phyloP scores from a whole-genome alignment of 1,140 invertebrate species.

The Triops longicaudatus region DNA sequence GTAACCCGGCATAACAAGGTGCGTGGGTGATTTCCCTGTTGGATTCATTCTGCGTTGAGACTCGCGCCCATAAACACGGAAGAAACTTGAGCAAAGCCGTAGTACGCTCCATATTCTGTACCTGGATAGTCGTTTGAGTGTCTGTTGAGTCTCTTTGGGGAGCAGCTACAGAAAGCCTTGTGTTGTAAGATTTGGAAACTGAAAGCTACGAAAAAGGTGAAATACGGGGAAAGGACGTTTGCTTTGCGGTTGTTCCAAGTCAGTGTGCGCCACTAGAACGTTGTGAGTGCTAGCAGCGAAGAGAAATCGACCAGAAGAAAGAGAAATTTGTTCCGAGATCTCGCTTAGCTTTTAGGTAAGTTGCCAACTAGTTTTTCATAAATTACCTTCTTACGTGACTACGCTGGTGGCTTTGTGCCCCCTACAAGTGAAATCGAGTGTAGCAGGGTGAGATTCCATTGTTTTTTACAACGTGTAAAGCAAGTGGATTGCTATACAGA shows the following conservation, averaged over 20 bases:
- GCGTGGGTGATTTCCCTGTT: conserved; percentile 10
- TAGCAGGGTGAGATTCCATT: too few relatives aligned
- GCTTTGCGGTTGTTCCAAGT: background rate
- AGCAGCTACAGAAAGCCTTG: background rate
- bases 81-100: background rate
- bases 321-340: background rate
- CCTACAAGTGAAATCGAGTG: too few relatives aligned
- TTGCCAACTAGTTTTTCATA: background rate
- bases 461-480: too few relatives aligned
- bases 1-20: background rate
- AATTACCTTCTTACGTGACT: background rate
- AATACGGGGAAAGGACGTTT: background rate
- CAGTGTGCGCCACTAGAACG: background rate
- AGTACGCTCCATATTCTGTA: background rate
- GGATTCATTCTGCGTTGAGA: background rate
- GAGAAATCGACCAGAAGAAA: background rate
- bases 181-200: background rate
- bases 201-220: background rate
- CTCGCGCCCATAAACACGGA: conserved; percentile 1
- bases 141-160: too few relatives aligned
- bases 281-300: background rate
- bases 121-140: background rate
- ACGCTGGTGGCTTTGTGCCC: too few relatives aligned
- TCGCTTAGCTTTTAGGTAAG: background rate
- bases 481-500: too few relatives aligned